A percentile compares a stretch with the other conserved stretches of the same genome.
phyloP scores from a whole-genome alignment of 2,888 invertebrate genomes.

The Schizaphis graminum region DNA sequence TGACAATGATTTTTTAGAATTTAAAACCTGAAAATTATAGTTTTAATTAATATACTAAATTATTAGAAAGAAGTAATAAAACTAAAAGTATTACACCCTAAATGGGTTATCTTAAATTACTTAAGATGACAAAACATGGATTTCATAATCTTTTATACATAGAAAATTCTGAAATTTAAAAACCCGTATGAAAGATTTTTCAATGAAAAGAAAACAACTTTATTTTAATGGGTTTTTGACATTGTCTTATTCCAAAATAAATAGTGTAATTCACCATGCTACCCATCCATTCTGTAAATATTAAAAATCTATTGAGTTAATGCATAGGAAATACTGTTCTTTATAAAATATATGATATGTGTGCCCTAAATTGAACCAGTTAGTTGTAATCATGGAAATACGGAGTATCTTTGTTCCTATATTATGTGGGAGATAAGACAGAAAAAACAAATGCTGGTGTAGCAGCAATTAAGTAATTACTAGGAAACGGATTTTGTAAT shows the following conservation, averaged over 20 bases:
- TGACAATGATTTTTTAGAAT: slow-evolving; percentile 83
- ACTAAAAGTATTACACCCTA: background rate
- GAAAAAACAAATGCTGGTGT: too few relatives aligned
- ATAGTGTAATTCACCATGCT: background rate
- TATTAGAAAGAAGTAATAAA: background rate
- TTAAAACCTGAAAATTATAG: slow-evolving; percentile 76
- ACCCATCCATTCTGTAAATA: too few relatives aligned
- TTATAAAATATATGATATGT: too few relatives aligned
- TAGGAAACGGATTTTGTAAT: too few relatives aligned
- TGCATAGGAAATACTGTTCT: too few relatives aligned
- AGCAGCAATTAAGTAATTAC: too few relatives aligned
- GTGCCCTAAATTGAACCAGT: too few relatives aligned
- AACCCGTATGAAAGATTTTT: background rate
- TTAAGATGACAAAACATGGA: background rate
- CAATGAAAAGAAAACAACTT: background rate
- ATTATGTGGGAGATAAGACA: too few relatives aligned
- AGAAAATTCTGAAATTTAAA: background rate
- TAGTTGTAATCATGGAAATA: too few relatives aligned
- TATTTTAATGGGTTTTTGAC: background rate
- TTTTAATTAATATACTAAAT: background rate
- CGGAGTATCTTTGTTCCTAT: too few relatives aligned
- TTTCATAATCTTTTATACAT: background rate
- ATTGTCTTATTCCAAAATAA: background rate
- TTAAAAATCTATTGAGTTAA: too few relatives aligned
- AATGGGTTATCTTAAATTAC: background rate